Evolutionary conservation across 2,888 invertebrate species (phyloP).

Genomic region (Sarcophaga rosellei): DNA sequence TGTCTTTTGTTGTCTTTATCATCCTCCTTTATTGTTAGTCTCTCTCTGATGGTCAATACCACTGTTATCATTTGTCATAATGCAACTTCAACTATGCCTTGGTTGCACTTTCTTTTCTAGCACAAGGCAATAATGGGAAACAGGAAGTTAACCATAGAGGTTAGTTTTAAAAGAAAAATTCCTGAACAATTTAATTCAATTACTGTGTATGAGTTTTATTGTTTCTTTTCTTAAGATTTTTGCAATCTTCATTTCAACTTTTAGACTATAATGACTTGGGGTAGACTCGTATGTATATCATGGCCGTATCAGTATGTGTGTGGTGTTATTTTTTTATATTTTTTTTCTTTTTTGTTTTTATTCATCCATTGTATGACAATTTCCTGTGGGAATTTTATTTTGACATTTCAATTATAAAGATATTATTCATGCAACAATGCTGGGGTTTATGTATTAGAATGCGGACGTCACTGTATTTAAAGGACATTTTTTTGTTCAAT

Average conservation of each 20-base stretch:
- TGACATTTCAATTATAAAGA: slow-evolving; percentile 66
- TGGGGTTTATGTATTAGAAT: neutral
- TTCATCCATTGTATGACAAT: slow-evolving; percentile 45
- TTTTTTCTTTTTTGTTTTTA: slow-evolving; percentile 6
- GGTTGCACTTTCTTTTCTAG: neutral
- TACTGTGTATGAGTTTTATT: slow-evolving; percentile 1
- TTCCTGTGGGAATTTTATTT: slow-evolving; percentile 66
- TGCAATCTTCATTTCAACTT: slow-evolving; percentile 31
- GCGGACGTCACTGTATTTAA: slow-evolving; percentile 13
- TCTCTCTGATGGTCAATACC: slow-evolving; percentile 47
- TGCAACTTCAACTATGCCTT: slow-evolving; percentile 40
- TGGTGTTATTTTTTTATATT: slow-evolving; percentile 19
- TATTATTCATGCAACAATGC: slow-evolving; percentile 14
- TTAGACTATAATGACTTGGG: slow-evolving; percentile 20
- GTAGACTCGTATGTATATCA: neutral
- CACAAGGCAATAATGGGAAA: slow-evolving; percentile 31
- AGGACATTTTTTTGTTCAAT: slow-evolving; percentile 13
- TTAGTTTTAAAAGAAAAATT: slow-evolving; percentile 50
- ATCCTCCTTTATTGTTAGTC: slow-evolving; percentile 11
- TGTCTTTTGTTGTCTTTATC: neutral
- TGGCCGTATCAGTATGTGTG: slow-evolving; percentile 28
- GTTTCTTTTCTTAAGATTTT: neutral
- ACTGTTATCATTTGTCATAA: slow-evolving; percentile 54
- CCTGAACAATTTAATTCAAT: slow-evolving; percentile 63
- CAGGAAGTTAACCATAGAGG: slow-evolving; percentile 63